Percentiles rank a stretch among this genome's conserved stretches.
Conservation (phyloP, 2,888 invertebrate species). For the Dolomedes plantarius region DNA sequence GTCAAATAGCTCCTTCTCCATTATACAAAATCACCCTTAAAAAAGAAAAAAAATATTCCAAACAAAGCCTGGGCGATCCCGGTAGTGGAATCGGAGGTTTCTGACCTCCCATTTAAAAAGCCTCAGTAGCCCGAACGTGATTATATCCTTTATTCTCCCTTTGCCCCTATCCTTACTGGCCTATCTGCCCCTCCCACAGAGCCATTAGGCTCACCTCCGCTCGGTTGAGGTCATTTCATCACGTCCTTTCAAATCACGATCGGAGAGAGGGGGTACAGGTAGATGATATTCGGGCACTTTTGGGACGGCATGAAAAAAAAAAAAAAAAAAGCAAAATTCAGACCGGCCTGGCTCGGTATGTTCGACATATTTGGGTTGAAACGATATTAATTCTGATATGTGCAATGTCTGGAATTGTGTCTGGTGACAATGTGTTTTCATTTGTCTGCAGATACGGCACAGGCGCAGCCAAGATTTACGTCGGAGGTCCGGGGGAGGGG, state of each 20-base stretch:
- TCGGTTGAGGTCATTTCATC: constrained; percentile 61
- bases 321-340: not conserved
- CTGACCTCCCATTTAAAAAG: constrained; percentile 55
- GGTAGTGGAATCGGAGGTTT: constrained; percentile 59
- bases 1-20: not conserved
- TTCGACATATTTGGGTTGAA: not conserved
- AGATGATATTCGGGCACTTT: not conserved
- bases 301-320: not conserved
- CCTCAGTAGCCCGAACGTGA: constrained; percentile 60
- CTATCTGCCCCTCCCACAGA: constrained; percentile 51
- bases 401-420: too few species aligned
- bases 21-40: constrained; percentile 9
- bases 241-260: constrained; percentile 60
- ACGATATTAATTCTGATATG: too few species aligned
- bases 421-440: too few species aligned
- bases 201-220: constrained; percentile 43
- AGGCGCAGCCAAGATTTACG: too few species aligned
- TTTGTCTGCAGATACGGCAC: too few species aligned
- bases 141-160: constrained; percentile 63
- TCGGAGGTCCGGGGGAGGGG: too few species aligned
- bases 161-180: constrained; percentile 53
- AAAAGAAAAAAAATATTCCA: constrained; percentile 21
- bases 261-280: not conserved
- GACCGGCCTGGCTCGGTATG: not conserved
- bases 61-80: constrained; percentile 43